A percentile compares a stretch with the other conserved stretches of the same genome.
Evolutionary conservation across 2,888 invertebrate species (phyloP).

Genomic region (Leucozona laternaria): DNA sequence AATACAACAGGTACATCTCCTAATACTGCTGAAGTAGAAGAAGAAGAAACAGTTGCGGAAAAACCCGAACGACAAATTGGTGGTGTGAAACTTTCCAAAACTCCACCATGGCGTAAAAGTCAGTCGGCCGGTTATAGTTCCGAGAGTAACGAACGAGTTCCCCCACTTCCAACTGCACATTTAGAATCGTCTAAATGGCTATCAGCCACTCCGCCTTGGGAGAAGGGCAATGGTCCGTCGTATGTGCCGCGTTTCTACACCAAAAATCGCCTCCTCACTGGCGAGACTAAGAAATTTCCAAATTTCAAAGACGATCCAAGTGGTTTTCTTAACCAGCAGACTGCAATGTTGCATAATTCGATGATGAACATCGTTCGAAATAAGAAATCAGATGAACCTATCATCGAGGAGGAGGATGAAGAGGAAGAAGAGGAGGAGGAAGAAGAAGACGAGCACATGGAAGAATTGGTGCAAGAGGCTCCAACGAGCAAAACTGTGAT

Average conservation of each 20-base stretch:
- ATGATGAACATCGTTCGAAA: constrained; percentile 86
- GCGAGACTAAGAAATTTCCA: constrained; percentile 84
- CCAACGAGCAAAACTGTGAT: constrained; percentile 68
- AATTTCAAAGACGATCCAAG: constrained; percentile 96
- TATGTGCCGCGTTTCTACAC: constrained; percentile 58
- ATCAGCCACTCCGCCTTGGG: constrained; percentile 74
- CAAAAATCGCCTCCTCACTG: constrained; percentile 69
- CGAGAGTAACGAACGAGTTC: constrained; percentile 77
- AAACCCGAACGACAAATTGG: constrained; percentile 76
- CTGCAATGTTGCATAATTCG: constrained; percentile 92
- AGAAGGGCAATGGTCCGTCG: constrained; percentile 29
- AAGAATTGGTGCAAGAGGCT: constrained; percentile 51
- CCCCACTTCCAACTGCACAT: constrained; percentile 78
- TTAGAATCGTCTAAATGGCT: constrained; percentile 65
- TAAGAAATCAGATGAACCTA: constrained; percentile 73
- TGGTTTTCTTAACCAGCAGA: constrained; percentile 95
- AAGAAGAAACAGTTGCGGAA: constrained; percentile 11
- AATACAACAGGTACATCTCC: neutral
- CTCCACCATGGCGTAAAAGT: constrained; percentile 78
- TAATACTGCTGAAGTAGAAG: neutral
- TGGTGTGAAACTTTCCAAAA: constrained; percentile 77
- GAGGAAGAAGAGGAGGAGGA: constrained; percentile 44
- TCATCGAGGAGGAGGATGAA: constrained; percentile 27
- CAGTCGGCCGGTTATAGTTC: constrained; percentile 59
- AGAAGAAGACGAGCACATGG: constrained; percentile 38